These are phyloP conservation scores for Pelecanoides urinatrix DNA, from an alignment of 2,113 vertebrate species.

Conservation along the genomic window DNA sequence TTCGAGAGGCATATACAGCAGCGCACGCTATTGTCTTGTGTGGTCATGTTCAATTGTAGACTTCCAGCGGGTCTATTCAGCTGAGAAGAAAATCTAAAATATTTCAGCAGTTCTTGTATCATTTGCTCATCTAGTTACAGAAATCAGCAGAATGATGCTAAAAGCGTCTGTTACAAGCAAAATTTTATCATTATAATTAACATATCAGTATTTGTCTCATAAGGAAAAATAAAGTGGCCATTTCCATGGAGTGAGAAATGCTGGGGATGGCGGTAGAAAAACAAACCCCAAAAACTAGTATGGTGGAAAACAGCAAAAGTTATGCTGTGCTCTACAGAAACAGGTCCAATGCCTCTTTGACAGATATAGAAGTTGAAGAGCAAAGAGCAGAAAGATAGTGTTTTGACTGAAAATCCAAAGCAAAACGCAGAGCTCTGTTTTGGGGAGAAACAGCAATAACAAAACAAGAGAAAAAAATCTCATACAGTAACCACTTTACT, in stretches of 20 bases:
- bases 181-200: neutral
- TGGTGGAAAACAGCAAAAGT: neutral
- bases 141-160: neutral
- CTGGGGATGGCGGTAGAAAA: neutral
- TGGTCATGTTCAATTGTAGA: neutral
- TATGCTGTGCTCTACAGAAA: neutral
- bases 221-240: neutral
- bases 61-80: neutral
- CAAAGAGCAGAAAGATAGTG: neutral
- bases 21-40: accelerated
- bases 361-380: neutral
- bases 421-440: neutral
- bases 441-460: neutral
- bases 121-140: neutral
- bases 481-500: neutral
- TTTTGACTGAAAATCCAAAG: neutral
- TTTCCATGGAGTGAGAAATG: neutral
- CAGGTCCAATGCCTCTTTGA: neutral
- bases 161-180: neutral
- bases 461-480: neutral
- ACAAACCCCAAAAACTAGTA: accelerated
- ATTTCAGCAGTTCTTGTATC: neutral
- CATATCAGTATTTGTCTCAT: neutral
- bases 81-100: neutral
- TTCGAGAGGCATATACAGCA: neutral